Evolutionary conservation across 2,797 vertebrate genomes (phyloP).

Genomic region (Sardinella longiceps): DNA sequence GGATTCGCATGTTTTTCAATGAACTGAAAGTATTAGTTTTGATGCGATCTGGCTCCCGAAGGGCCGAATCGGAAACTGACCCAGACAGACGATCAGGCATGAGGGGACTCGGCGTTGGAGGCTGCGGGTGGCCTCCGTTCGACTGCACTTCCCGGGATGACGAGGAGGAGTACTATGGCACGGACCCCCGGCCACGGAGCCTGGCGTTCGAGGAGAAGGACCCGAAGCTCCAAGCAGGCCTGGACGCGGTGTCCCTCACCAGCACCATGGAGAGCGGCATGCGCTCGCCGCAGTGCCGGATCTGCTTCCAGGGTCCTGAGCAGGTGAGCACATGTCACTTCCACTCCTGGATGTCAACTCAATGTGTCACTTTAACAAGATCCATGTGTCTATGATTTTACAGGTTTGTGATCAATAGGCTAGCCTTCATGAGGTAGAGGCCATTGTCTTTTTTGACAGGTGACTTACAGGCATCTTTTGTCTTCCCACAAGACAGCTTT

Average conservation of each 20-base stretch:
- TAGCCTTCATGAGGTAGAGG: neutral
- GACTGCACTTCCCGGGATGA: conserved; percentile 79
- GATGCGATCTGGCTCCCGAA: conserved; percentile 80
- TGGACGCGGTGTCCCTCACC: conserved; percentile 80
- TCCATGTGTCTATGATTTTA: neutral
- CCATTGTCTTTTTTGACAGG: neutral
- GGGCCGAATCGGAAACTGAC: conserved; percentile 73
- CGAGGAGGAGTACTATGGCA: conserved; percentile 84
- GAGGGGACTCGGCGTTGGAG: conserved; percentile 69
- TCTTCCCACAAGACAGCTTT: neutral
- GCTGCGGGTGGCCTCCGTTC: conserved; percentile 83
- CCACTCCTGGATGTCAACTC: neutral
- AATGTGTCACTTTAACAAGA: conserved; percentile 1
- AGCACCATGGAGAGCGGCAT: conserved; percentile 83
- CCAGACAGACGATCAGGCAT: conserved; percentile 66
- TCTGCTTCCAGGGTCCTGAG: conserved; percentile 90
- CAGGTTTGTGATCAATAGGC: neutral
- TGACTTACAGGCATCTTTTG: neutral
- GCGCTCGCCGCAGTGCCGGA: conserved; percentile 84
- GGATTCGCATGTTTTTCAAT: conserved; percentile 86
- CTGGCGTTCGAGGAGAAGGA: conserved; percentile 75
- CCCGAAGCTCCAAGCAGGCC: conserved; percentile 58
- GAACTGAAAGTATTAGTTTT: conserved; percentile 87
- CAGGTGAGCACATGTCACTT: conserved; percentile 71
- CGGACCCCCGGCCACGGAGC: conserved; percentile 72